These are phyloP conservation scores for Tetheella fluctuosa DNA, from an alignment of 2,888 invertebrate species.

Conservation along the genomic window DNA sequence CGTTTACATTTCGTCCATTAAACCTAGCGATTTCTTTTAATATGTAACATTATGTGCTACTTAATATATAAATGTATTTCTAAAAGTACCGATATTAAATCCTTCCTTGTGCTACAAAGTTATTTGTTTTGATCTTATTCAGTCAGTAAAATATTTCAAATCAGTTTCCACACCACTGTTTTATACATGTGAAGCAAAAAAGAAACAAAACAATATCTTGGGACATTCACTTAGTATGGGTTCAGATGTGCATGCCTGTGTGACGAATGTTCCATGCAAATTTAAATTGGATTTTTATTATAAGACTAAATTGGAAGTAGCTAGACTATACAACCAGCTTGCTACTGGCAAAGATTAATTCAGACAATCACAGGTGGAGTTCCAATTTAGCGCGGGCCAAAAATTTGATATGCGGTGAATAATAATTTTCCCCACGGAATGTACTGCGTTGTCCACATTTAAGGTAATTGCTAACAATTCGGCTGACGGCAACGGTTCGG, in stretches of 20 bases:
- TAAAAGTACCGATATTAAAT: too few species aligned
- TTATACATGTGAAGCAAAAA: too few species aligned
- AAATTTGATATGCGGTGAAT: constrained; percentile 80
- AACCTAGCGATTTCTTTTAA: constrained; percentile 24
- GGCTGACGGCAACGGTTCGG: constrained; percentile 71
- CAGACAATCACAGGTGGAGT: constrained; percentile 66
- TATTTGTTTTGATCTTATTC: too few species aligned
- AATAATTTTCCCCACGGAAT: constrained; percentile 78
- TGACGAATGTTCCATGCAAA: too few species aligned
- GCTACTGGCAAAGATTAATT: constrained; percentile 54
- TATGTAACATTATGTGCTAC: constrained; percentile 19
- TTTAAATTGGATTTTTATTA: too few species aligned
- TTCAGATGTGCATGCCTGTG: too few species aligned
- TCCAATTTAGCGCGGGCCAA: constrained; percentile 71
- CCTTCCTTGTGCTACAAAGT: too few species aligned
- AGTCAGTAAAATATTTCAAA: background rate
- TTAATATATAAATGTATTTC: background rate
- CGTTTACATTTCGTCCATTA: constrained; percentile 25
- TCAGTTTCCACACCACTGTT: background rate
- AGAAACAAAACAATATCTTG: too few species aligned
- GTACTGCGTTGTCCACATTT: constrained; percentile 81
- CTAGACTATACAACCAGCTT: constrained; percentile 23
- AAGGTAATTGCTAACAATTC: constrained; percentile 82
- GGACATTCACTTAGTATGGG: too few species aligned
- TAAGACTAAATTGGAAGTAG: too few species aligned